These are phyloP conservation scores for Torymus tubicola DNA, from an alignment of 2,888 invertebrate species.

Conservation along the genomic window DNA sequence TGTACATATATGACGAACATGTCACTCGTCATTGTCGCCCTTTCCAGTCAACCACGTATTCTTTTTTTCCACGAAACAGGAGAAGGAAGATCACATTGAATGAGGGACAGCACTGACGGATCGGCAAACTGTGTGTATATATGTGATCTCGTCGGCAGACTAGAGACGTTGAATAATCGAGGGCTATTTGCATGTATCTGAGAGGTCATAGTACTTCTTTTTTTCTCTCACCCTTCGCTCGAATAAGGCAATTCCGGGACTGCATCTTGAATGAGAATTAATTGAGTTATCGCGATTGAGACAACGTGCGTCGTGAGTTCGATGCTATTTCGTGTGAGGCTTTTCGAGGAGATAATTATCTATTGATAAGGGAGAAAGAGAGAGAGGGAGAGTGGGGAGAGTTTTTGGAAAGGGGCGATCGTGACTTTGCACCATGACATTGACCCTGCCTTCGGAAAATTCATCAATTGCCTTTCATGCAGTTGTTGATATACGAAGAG, in stretches of 20 bases:
- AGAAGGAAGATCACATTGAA: not conserved
- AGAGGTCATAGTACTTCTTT: not conserved
- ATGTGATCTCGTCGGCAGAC: not conserved
- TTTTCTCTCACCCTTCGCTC: not conserved
- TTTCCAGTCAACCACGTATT: not conserved
- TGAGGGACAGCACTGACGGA: conserved; percentile 7
- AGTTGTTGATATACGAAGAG: too few species aligned
- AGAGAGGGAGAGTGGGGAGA: not conserved
- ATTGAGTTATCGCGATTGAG: conserved; percentile 22
- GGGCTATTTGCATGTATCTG: conserved; percentile 15
- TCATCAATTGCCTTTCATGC: too few species aligned
- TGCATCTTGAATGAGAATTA: conserved; percentile 20
- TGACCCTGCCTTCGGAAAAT: too few species aligned
- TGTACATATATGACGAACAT: not conserved
- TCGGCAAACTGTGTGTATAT: not conserved
- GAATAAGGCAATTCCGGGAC: not conserved
- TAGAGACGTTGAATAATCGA: conserved; percentile 36
- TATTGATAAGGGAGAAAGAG: conserved; percentile 13
- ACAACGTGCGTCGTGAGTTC: not conserved
- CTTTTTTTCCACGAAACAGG: not conserved
- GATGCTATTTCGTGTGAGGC: not conserved
- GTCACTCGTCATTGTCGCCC: not conserved
- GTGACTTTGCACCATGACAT: conserved; percentile 17
- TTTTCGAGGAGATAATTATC: conserved; percentile 19
- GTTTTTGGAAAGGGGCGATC: not conserved